Conservation (phyloP, 2,888 invertebrate species). For the Thymelicus acteon region DNA sequence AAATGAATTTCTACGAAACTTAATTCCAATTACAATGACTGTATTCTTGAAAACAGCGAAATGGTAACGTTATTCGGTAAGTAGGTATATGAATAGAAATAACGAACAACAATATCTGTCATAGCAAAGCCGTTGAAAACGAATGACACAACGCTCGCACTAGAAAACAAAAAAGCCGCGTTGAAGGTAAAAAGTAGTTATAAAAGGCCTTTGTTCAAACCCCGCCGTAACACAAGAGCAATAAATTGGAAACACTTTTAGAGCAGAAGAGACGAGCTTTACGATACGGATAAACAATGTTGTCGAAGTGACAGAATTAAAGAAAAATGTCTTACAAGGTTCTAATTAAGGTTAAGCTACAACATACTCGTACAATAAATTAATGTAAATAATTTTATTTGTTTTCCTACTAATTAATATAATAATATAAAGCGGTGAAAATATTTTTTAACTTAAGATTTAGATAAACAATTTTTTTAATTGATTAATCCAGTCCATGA, state of each 20-base stretch:
- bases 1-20: neutral
- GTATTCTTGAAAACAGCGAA: neutral
- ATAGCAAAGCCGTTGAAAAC: conserved; percentile 16
- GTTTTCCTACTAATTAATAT: too few relatives aligned
- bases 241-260: conserved; percentile 34
- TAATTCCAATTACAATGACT: neutral
- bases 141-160: conserved; percentile 28
- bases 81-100: conserved; percentile 13
- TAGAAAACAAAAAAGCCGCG: conserved; percentile 24
- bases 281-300: conserved; percentile 22
- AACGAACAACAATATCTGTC: conserved; percentile 19
- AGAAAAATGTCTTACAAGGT: neutral
- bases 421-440: neutral
- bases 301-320: neutral
- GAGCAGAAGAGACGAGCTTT: conserved; percentile 21
- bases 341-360: neutral
- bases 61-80: neutral
- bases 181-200: conserved; percentile 30
- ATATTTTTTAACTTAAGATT: too few relatives aligned
- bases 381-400: too few relatives aligned
- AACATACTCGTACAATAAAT: too few relatives aligned
- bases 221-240: conserved; percentile 27
- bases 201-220: conserved; percentile 31
- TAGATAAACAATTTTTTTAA: too few relatives aligned
- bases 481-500: neutral